phyloP scores from a whole-genome alignment of 2,888 invertebrate species.

The Rotaria socialis region DNA sequence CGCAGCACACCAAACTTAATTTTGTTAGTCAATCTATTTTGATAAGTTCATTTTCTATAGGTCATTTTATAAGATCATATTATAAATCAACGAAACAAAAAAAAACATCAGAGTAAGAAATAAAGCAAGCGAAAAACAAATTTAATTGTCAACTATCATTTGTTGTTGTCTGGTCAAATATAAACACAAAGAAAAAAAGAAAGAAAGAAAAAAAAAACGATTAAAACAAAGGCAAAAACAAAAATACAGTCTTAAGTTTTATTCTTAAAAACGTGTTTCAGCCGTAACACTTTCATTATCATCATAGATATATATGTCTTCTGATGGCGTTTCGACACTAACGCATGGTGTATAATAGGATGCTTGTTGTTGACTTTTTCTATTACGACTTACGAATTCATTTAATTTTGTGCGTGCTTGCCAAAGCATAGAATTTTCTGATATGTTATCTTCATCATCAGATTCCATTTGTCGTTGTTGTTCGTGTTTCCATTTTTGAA shows the following conservation, averaged over 20 bases:
- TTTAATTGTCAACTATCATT: background rate
- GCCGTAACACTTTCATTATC: slow-evolving; percentile 28
- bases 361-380: slow-evolving; percentile 5
- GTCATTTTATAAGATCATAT: background rate
- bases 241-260: background rate
- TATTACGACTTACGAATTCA: background rate
- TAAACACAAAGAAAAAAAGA: background rate
- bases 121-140: background rate
- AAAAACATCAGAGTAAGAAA: background rate
- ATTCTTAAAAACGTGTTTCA: slow-evolving; percentile 1
- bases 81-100: background rate
- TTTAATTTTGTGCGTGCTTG: slow-evolving; percentile 8
- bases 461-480: background rate
- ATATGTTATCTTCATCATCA: background rate
- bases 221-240: background rate
- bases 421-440: slow-evolving; percentile 14
- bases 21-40: no score
- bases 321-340: background rate
- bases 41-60: background rate
- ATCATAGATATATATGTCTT: background rate
- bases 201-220: background rate
- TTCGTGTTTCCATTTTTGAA: slow-evolving; percentile 12
- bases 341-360: background rate
- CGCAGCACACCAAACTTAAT: no score
- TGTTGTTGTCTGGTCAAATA: background rate